Base-by-base conservation (phyloP, 2,797 vertebrate genomes). In the Tenualosa thibaudeaui region DNA sequence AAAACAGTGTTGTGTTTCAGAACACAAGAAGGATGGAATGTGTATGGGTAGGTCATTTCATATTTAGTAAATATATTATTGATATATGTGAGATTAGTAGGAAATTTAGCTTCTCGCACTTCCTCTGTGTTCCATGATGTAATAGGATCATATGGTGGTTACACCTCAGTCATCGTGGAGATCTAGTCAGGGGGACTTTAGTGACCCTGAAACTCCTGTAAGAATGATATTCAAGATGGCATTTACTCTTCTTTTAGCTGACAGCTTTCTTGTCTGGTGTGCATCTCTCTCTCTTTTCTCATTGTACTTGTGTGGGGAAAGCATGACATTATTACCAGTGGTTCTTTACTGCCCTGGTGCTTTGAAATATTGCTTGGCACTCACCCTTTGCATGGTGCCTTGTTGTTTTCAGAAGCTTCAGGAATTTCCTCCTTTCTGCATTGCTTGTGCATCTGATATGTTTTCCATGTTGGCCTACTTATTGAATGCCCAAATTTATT, bases 121-220 rank as follows among this genome's bases (percentile, higher is more conserved):
- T 17, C 7, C 53, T 78, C 31, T 62, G 12, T 85, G 6, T 86
- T 82, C 37, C 84, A 84, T 86, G 83, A 75, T 82, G 43, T 88
- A 87, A 81, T 87, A 94, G 94, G 91, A 89, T 43, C 84, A 86
- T 82, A n/a, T 13, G 37, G 22, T 15, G 37, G 50, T 53, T 15
- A 68, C 84, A 75, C 86, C 89, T 65, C 78, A 86, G 15, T 83
- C 82, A 0, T 3, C 46, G 0, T 53, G 83, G 89, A 88, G 82
- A 86, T 24, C 62, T 81, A 71, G n/a, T 81, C 83, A 81, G 60
- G 89, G 83, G 83, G 86, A 65, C 71, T 86, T 65, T 26, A 88
- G 82, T 78, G 90, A 90, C 78, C 90, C 86, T 78, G 84, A 89
- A 12, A 78, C 84, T 85, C 91, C 87, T 84, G 89, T 93, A 89